Percentiles rank a stretch among this genome's conserved stretches.
Evolutionary conservation across 2,888 invertebrate genomes (phyloP).

Genomic region (Archaeoteleia sp.): DNA sequence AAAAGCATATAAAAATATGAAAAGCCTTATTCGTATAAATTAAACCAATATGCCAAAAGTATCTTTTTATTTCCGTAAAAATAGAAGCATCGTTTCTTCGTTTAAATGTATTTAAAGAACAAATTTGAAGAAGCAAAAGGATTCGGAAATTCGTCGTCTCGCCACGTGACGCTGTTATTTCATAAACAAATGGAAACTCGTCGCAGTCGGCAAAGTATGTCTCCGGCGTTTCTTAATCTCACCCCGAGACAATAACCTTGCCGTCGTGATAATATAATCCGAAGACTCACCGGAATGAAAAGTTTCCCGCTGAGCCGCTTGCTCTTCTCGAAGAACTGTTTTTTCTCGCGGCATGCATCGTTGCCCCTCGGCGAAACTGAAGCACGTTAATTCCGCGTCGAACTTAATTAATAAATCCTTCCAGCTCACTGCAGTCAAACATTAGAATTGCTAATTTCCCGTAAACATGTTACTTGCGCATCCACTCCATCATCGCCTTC

Average conservation of each 20-base stretch:
- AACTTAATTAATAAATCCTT: slow-evolving; percentile 67
- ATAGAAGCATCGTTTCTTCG: no score
- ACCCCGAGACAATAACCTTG: slow-evolving; percentile 67
- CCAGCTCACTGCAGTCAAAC: slow-evolving; percentile 59
- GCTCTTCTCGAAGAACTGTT: slow-evolving; percentile 4
- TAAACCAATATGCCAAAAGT: no score
- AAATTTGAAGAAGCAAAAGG: no score
- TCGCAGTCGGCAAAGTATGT: slow-evolving; percentile 14
- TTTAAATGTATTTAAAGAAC: no score
- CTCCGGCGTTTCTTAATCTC: slow-evolving; percentile 59
- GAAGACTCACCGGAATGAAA: slow-evolving; percentile 72
- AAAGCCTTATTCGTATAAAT: no score
- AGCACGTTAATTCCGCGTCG: slow-evolving; percentile 27
- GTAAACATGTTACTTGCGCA: slow-evolving; percentile 59
- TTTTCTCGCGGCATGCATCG: slow-evolving; percentile 21
- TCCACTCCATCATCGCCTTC: no score
- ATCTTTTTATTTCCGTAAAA: no score
- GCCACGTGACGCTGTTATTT: not conserved
- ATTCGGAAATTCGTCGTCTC: no score
- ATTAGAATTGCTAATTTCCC: slow-evolving; percentile 67
- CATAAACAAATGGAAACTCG: slow-evolving; percentile 3
- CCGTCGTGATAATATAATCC: slow-evolving; percentile 72
- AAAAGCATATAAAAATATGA: no score
- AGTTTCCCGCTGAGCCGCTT: slow-evolving; percentile 68
- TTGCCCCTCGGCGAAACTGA: slow-evolving; percentile 11